Base-by-base conservation (phyloP, 1,140 invertebrate genomes). In the Lysiphlebus fabarum region DNA sequence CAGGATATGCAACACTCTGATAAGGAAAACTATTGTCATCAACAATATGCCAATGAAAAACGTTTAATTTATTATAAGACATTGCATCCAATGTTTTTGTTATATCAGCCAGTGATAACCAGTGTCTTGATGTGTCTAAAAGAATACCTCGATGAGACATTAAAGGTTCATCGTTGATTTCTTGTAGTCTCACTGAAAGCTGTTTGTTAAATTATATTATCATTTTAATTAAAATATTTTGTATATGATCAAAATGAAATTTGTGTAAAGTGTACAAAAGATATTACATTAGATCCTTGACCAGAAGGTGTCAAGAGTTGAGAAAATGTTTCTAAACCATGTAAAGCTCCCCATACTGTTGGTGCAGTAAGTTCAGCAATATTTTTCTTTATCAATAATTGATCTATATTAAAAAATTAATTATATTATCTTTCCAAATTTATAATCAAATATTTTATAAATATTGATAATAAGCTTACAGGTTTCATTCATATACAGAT, bases 31-130 rank as follows among this genome's bases (percentile, higher is more conserved):
- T 90, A 63, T 92, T 89, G 71, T 95, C 92, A 73, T 97, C 95
- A 0, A 91, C 87, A 26, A 97, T 90, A 73, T 97, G 94, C 94
- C 94, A 97, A 72, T 96, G 94, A 59, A 97, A 88, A 0, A 96
- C 92, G 75, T 96, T 96, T 57, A 93, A 77, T 77, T 96, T 97
- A 73, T 93, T 94, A 63, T 89, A 88, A 3, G 88, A 83, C 92
- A 96, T 93, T 0, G 89, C 87, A 59, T 91, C 90, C 40, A 95
- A 67, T 2, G 85, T 89, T 36, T 83, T 71, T 10, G 84, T 67
- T 26, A 95, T 85, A 38, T 83, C 84, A 4, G 69, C 53, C 2
- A 91, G 61, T 0, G 88, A 83, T 7, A 93, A 74, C 74, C 84
- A 96, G 77, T 96, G 93, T 6, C 93, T 81, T 1, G 90, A 84